Percentiles rank a stretch among this genome's conserved stretches.
phyloP scores from a whole-genome alignment of 2,797 vertebrate genomes.

The Poecile montanus region DNA sequence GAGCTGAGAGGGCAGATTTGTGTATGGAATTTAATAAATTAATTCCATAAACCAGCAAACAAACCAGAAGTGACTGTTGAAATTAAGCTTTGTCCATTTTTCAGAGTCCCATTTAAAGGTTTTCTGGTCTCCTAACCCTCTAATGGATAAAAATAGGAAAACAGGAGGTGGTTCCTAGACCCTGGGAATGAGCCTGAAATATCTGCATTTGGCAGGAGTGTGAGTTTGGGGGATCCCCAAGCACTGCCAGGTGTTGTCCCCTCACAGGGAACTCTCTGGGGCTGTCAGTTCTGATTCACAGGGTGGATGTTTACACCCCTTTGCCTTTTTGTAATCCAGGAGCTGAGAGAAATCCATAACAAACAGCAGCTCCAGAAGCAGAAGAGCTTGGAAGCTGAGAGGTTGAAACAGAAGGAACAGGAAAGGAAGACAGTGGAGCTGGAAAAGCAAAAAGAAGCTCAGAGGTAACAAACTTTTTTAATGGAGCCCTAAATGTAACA shows the following conservation, averaged over 20 bases:
- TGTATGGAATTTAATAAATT: background rate
- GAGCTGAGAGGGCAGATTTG: background rate
- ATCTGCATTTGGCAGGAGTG: background rate
- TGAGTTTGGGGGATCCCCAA: background rate
- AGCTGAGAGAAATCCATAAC: conserved; percentile 93
- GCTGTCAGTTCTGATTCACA: background rate
- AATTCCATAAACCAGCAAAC: background rate
- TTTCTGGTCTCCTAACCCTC: background rate
- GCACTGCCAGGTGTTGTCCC: background rate
- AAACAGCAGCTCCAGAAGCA: conserved; percentile 93
- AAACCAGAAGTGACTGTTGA: background rate
- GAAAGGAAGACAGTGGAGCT: conserved; percentile 85
- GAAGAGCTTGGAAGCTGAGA: conserved; percentile 86
- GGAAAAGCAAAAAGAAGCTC: conserved; percentile 82
- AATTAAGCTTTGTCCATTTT: background rate
- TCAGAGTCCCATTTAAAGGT: background rate
- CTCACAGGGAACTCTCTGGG: background rate
- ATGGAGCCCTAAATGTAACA: background rate
- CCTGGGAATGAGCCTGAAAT: background rate
- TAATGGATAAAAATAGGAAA: background rate
- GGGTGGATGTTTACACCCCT: background rate
- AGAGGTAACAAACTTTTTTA: conserved; percentile 77
- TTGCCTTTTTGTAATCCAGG: conserved; percentile 80
- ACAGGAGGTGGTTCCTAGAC: background rate
- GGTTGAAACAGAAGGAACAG: conserved; percentile 79